A percentile compares a stretch with the other conserved stretches of the same genome.
These are phyloP conservation scores for Drosophila prosaltans DNA, from an alignment of 1,140 invertebrate species.

Conservation along the genomic window DNA sequence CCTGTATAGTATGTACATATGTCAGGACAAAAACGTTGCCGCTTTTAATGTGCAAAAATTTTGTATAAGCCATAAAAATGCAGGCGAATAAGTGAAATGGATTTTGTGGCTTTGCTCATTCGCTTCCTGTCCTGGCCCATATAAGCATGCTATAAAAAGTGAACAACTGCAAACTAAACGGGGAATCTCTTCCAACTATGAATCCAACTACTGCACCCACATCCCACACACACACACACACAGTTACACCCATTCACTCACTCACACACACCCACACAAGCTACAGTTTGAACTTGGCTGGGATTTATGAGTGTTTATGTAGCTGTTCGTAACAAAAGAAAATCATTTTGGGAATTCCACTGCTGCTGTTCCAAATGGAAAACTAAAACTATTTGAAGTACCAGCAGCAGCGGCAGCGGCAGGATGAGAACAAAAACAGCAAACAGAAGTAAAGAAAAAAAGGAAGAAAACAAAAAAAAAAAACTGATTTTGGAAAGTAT, in stretches of 20 bases:
- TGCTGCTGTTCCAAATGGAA: conserved; percentile 7
- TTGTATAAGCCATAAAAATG: conserved; percentile 75
- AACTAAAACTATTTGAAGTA: conserved; percentile 22
- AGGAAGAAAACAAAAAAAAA: not conserved
- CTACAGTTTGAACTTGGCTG: conserved; percentile 61
- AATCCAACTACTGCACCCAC: not conserved
- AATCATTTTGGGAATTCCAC: conserved; percentile 22
- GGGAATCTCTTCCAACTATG: conserved; percentile 1
- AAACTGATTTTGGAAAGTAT: not conserved
- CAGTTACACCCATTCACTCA: not conserved
- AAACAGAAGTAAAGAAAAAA: not conserved
- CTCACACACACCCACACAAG: conserved; percentile 22
- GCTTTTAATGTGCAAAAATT: conserved; percentile 77
- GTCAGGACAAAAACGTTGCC: conserved; percentile 72
- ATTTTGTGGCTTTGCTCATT: conserved; percentile 51
- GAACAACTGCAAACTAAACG: conserved; percentile 35
- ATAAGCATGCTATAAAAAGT: conserved; percentile 66
- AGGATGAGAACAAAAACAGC: not conserved
- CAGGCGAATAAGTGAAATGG: conserved; percentile 77
- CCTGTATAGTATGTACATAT: conserved; percentile 48
- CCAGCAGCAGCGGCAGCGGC: not conserved
- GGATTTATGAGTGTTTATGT: conserved; percentile 56
- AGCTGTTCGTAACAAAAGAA: conserved; percentile 55
- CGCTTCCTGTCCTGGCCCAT: conserved; percentile 42
- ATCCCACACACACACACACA: not conserved